Percentiles rank a stretch among this genome's conserved stretches.
Conservation (phyloP, 2,888 invertebrate genomes). For the Abscondita cerata region DNA sequence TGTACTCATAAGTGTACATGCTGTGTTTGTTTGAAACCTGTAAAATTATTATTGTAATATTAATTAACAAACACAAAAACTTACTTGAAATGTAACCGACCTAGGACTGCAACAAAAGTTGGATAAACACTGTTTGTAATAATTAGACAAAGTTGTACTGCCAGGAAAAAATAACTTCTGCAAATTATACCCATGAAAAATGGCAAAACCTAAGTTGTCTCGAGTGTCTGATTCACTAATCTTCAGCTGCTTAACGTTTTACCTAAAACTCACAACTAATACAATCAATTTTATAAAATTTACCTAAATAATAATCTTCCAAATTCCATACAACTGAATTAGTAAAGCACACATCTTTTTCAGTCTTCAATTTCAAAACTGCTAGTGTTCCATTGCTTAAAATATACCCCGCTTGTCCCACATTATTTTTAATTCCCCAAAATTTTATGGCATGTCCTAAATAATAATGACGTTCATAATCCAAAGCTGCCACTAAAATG, state of each 20-base stretch:
- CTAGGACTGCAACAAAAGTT: constrained; percentile 62
- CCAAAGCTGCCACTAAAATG: constrained; percentile 61
- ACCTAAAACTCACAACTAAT: no score
- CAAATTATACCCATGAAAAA: constrained; percentile 56
- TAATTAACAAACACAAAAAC: no score
- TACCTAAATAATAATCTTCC: constrained; percentile 43
- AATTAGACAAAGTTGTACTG: constrained; percentile 46
- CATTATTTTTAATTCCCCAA: constrained; percentile 64
- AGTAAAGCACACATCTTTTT: constrained; percentile 56
- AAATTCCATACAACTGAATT: constrained; percentile 26
- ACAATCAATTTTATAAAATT: no score
- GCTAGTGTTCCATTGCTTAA: constrained; percentile 61
- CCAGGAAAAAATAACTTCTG: constrained; percentile 50
- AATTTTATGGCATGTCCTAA: constrained; percentile 63
- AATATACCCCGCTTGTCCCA: constrained; percentile 64
- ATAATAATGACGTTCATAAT: constrained; percentile 60
- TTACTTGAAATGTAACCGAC: constrained; percentile 61
- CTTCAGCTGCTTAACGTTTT: constrained; percentile 61
- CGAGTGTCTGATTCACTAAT: constrained; percentile 62
- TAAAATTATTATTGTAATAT: no score
- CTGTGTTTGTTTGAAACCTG: constrained; percentile 61
- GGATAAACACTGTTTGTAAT: constrained; percentile 62
- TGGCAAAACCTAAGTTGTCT: constrained; percentile 59
- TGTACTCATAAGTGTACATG: constrained; percentile 62
- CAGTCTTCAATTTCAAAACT: constrained; percentile 54